Base-by-base conservation (phyloP, 2,113 vertebrate genomes). In the Hucho hucho region DNA sequence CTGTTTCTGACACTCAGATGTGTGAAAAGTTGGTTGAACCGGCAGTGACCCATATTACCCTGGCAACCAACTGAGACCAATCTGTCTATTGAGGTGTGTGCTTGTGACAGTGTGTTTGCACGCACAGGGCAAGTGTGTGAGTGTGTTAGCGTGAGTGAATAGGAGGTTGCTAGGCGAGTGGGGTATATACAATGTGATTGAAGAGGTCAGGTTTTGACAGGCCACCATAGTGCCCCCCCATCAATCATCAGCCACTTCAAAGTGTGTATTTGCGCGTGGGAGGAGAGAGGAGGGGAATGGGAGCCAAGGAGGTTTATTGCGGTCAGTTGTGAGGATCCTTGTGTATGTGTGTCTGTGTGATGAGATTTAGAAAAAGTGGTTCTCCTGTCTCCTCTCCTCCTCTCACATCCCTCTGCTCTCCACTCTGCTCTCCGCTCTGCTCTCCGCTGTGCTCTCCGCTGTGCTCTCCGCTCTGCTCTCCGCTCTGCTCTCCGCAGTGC, bases 1-100 rank as follows among this genome's bases (percentile, higher is more conserved):
- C 20, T 32, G 7, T 26, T 56, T 37, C 58, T n/a, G 29, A 32
- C 28, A 22, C 70, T 79, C 46, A 66, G 12, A n/a, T 58, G 71
- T 77, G 73, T 77, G 69, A 79, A 64, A 75, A 68, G 71, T 66
- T 61, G 64, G 73, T 79, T 67, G 63, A 78, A 74, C 61, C 64
- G 75, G 71, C 78, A 75, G 32, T 32, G 87, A 89, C 82, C 82
- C 81, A 83, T 75, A 85, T 84, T 85, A 83, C 75, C 71, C 74
- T 76, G 75, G 76, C 75, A 87, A 78, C 75, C 63, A 79, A 72
- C 75, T 70, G 71, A 74, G 79, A 82, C 73, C 29, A 75, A 79
- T 73, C 64, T 26, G 63, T 64, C 25, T 7, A 22, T 53, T 32
- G 32, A 32, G 32, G 32, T 32, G 32, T 32, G 32, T 32, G 25